phyloP scores from a whole-genome alignment of 2,797 vertebrate species.

The Spinus pinus region DNA sequence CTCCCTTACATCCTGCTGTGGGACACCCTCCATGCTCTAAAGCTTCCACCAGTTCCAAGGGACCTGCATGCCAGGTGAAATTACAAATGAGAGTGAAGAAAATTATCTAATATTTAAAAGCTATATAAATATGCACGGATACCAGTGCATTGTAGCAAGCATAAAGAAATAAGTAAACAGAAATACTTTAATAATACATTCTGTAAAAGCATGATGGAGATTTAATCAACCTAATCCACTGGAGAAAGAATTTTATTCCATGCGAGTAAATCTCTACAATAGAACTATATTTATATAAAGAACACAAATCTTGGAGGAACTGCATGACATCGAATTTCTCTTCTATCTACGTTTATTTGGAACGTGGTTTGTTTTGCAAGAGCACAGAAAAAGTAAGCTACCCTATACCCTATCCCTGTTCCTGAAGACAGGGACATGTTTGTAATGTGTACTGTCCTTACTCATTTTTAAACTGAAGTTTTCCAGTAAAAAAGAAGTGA shows the following conservation, averaged over 20 bases:
- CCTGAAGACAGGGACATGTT: background rate
- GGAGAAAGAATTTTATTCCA: background rate
- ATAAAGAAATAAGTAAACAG: background rate
- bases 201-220: background rate
- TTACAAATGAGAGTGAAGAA: background rate
- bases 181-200: background rate
- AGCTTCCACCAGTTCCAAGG: conserved; percentile 80
- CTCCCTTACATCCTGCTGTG: conserved; percentile 82
- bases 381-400: background rate
- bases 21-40: conserved; percentile 82
- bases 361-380: background rate
- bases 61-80: conserved; percentile 60
- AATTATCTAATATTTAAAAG: background rate
- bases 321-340: background rate
- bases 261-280: background rate
- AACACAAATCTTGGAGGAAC: background rate
- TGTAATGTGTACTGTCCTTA: background rate
- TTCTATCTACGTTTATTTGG: background rate
- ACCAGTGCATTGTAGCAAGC: background rate
- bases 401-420: background rate
- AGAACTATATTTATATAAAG: background rate
- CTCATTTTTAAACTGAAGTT: background rate
- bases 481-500: background rate
- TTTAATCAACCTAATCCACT: background rate
- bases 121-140: background rate